Percentiles rank a stretch among this genome's conserved stretches.
Conservation (phyloP, 2,113 vertebrate species). For the Campylomormyrus numenius region DNA sequence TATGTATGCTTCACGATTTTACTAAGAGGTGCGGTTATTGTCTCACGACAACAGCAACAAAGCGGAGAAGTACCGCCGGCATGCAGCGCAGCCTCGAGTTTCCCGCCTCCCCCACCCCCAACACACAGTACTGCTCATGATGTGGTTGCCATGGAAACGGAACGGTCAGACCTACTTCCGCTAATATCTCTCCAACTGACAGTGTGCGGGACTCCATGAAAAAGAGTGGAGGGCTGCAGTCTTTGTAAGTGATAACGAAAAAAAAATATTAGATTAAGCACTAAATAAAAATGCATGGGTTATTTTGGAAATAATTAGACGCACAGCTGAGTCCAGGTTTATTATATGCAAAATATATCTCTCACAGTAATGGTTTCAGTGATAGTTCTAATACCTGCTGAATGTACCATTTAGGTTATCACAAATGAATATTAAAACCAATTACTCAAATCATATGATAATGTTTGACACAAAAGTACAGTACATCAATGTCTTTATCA, state of each 20-base stretch:
- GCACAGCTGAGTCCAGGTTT: not conserved
- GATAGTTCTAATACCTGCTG: not conserved
- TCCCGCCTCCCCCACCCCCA: constrained; percentile 25
- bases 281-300: not conserved
- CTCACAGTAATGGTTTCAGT: not conserved
- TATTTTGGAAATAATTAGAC: not conserved
- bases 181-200: constrained; percentile 14
- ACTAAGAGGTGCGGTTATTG: not conserved
- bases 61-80: not conserved
- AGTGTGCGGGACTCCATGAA: constrained; percentile 20
- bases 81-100: constrained; percentile 21
- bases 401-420: not conserved
- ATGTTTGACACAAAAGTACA: not conserved
- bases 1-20: not conserved
- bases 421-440: not conserved
- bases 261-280: constrained; percentile 4
- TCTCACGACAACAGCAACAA: constrained; percentile 4
- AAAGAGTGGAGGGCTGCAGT: constrained; percentile 17
- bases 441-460: not conserved
- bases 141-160: constrained; percentile 24
- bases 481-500: not conserved
- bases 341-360: not conserved
- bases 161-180: constrained; percentile 23
- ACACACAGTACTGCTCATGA: constrained; percentile 16
- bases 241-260: constrained; percentile 15